Base-by-base conservation (phyloP, 2,113 vertebrate species). In the Campylomormyrus numenius region DNA sequence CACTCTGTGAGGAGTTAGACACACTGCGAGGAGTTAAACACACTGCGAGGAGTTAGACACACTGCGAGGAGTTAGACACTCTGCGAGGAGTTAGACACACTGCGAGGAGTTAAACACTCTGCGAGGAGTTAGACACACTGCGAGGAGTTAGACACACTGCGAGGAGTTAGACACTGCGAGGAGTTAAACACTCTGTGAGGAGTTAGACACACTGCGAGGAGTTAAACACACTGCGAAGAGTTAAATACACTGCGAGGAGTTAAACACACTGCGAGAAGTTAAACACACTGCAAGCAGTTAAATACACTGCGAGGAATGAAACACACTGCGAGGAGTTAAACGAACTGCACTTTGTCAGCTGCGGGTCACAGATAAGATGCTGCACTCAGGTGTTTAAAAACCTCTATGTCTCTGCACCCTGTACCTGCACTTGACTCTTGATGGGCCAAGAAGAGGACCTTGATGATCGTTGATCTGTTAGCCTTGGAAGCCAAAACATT, bases 341-440 rank as follows among this genome's bases (percentile, higher is more conserved):
- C 3, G 10, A 10, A 27, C 10, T 66, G 49, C 91, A 83, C 90
- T 92, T 92, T 92, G 91, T 92, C 90, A 92, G 88, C 88, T 89
- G 45, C 85, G 83, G 89, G 50, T 19, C 31, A 80, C 90, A 91
- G 91, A 92, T 93, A 92, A 92, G 91, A 83, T 49, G 56, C 91
- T 83, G 45, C 53, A 27, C n/a, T 87, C 88, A 92, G 92, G 86
- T 92, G 90, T 92, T 92, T 92, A 70, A 70, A 27, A 27, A 31
- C n/a, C 62, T 66, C 62, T 10, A 66, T 66, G 62, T 66, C 62
- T 66, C n/a, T 10, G 62, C 62, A 31, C 62, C 62, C 62, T 70
- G 62, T 31, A 31, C 62, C 62, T 70, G n/a, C 27, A 19, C 74
- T 42, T 80, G 74, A 80, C 74, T 80, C 74, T 42, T n/a, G 46